phyloP scores from a whole-genome alignment of 2,888 invertebrate species.

The Orchesella flavescens region DNA sequence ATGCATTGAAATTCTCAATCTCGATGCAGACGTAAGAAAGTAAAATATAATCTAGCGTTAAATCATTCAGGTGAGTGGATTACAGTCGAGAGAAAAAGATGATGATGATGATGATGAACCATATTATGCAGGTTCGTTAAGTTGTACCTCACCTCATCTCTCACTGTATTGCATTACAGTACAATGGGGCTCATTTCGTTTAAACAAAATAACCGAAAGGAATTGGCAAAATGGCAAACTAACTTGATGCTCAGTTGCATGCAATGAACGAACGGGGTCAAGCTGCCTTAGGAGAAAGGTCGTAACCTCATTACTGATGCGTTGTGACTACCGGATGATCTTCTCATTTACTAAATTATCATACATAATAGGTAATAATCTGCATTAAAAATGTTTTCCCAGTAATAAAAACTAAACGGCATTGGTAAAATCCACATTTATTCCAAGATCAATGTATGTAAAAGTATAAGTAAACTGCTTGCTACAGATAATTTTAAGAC shows the following conservation, averaged over 20 bases:
- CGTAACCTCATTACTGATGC: constrained; percentile 42
- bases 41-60: constrained; percentile 8
- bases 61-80: background rate
- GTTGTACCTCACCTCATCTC: background rate
- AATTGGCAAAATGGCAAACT: no score
- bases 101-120: constrained; percentile 19
- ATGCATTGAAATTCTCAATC: no score
- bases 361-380: background rate
- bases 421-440: no score
- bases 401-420: no score
- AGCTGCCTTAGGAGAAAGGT: constrained; percentile 56
- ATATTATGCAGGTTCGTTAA: constrained; percentile 12
- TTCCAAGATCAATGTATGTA: no score
- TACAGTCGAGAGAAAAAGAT: background rate
- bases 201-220: no score
- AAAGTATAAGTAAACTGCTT: no score
- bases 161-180: no score
- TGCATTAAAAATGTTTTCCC: no score
- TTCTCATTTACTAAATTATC: constrained; percentile 28
- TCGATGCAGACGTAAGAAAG: background rate
- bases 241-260: background rate
- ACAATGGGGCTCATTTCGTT: no score
- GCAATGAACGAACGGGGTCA: constrained; percentile 61
- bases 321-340: constrained; percentile 20
- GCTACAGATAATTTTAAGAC: no score